Conservation (phyloP, 2,113 vertebrate genomes). For the Hippotragus niger region DNA sequence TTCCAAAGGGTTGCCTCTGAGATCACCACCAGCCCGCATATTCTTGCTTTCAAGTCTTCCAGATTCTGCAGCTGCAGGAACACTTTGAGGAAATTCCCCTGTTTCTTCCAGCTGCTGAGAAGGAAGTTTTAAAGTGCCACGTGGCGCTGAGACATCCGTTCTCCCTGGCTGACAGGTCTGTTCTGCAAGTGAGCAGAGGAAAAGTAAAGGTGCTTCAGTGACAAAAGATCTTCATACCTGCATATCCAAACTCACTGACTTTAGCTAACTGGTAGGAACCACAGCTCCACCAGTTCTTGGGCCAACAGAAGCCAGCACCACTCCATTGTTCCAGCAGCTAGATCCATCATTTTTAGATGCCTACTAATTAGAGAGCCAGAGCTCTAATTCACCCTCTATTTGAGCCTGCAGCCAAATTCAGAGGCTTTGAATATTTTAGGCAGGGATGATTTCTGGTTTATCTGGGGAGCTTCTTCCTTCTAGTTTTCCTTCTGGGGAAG, state of each 20-base stretch:
- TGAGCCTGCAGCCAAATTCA: background rate
- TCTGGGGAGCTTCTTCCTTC: background rate
- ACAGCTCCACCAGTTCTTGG: background rate
- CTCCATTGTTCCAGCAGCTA: background rate
- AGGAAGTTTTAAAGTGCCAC: conserved; percentile 70
- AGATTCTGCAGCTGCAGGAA: conserved; percentile 70
- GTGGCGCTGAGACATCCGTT: conserved; percentile 61
- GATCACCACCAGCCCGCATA: conserved; percentile 59
- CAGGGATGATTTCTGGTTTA: background rate
- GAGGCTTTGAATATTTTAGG: background rate
- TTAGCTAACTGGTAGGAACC: background rate
- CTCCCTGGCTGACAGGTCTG: conserved; percentile 53
- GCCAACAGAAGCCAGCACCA: background rate
- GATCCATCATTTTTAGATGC: background rate
- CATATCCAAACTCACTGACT: background rate
- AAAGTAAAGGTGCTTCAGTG: background rate
- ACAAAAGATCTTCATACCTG: background rate
- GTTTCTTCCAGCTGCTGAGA: conserved; percentile 65
- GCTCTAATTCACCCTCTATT: background rate
- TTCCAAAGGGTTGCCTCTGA: conserved; percentile 64
- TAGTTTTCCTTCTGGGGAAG: background rate
- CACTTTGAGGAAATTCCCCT: conserved; percentile 69
- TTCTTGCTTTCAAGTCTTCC: conserved; percentile 59
- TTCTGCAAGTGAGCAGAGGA: conserved; percentile 12
- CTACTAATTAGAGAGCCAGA: background rate